Base-by-base conservation (phyloP, 2,888 invertebrate species). In the Lottia scabra region DNA sequence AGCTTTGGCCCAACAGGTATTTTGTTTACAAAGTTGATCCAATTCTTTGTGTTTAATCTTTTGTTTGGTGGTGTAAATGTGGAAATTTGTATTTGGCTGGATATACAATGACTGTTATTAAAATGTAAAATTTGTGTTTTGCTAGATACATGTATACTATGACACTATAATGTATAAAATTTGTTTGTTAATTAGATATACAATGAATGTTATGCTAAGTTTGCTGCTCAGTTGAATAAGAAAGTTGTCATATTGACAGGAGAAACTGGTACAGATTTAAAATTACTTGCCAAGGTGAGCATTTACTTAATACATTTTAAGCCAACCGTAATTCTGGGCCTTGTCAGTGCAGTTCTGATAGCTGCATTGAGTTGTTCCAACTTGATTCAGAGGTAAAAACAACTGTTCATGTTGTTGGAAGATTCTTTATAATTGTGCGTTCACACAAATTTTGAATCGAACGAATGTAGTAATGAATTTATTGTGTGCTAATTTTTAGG, bases 191-290 rank as follows among this genome's bases (percentile, higher is more conserved):
- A 81, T 15, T 76, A 90, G 90, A 83, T 90, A 56, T 98, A 96
- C 89, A 92, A 93, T 0, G 97, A 98, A 85, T 99, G 98, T 97
- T 93, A 95, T 82, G 93, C 93, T 73, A 97, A 97, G 89, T 97
- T 99, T 87, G 93, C 93, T 38, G 78, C 80, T 19, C 83, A 83
- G 63, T 91, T 99, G 71, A 95, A 95, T 10, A 93, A 96, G 79
- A 95, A 90, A 71, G 91, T 92, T 13, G 98, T 99, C 0, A 92
- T 97, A 67, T 89, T 99, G 71, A 99, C 99, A 0, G 99, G 99
- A 0, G 99, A 99, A 90, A 98, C 99, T 0, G 96, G 97, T 0
- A 97, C 97, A 0, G 99, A 99, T 91, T 92, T 99, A 83, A 99
- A 99, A 87, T 84, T 92, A n/a, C 90, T 98, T 26, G 91, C 92